These are phyloP conservation scores for Drosophila bifasciata DNA, from an alignment of 1,140 invertebrate species.

Conservation along the genomic window DNA sequence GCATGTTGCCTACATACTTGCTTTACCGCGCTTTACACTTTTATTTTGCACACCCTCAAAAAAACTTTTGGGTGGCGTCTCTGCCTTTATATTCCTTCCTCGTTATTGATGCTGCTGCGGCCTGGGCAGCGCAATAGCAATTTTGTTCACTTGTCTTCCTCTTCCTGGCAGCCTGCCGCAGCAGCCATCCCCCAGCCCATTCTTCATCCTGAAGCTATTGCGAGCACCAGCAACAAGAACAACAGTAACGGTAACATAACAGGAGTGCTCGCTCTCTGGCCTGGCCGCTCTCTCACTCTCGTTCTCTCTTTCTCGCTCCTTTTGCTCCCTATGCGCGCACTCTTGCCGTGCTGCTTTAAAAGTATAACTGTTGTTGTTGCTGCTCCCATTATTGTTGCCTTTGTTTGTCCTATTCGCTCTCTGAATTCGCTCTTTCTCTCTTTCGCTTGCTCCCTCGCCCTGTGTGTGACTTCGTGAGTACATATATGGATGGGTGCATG, in stretches of 20 bases:
- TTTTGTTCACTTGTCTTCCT: slow-evolving; percentile 75
- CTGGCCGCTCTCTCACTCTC: slow-evolving; percentile 13
- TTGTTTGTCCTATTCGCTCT: slow-evolving; percentile 21
- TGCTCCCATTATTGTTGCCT: slow-evolving; percentile 47
- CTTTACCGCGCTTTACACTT: neutral
- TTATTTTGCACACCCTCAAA: slow-evolving; percentile 5
- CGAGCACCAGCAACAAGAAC: slow-evolving; percentile 14
- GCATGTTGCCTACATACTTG: slow-evolving; percentile 30
- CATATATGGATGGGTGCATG: slow-evolving; percentile 5
- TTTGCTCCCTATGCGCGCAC: slow-evolving; percentile 36
- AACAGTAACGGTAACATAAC: slow-evolving; percentile 58
- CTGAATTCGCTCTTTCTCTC: slow-evolving; percentile 9
- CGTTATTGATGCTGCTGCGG: slow-evolving; percentile 66
- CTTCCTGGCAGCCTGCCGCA: slow-evolving; percentile 34
- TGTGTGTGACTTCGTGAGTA: neutral
- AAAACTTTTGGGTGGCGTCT: slow-evolving; percentile 5
- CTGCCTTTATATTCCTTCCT: slow-evolving; percentile 4
- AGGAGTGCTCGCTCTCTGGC: slow-evolving; percentile 37
- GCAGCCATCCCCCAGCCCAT: neutral
- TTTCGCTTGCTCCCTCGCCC: neutral
- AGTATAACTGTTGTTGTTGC: slow-evolving; percentile 5
- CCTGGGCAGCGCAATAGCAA: slow-evolving; percentile 72
- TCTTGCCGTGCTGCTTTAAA: slow-evolving; percentile 33
- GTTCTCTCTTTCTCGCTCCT: slow-evolving; percentile 7
- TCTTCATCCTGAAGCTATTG: no score